Base-by-base conservation (phyloP, 2,113 vertebrate species). In the Marmota monax region DNA sequence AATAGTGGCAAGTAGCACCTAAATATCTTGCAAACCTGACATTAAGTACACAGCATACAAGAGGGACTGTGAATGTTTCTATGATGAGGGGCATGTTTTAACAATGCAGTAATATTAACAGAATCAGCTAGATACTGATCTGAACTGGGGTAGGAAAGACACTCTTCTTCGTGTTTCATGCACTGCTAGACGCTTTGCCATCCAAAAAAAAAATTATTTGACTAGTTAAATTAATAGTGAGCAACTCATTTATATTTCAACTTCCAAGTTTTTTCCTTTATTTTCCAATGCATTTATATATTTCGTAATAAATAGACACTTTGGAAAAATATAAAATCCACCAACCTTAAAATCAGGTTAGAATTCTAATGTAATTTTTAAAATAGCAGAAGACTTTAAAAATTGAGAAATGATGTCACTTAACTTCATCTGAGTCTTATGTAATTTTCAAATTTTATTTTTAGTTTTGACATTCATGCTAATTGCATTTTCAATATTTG, bases 361-460 rank as follows among this genome's bases (percentile, higher is more conserved):
- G 32, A 48, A 61, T 53, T 65, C 22, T 74, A 80, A 76, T 13
- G 14, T 51, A 29, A 91, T 83, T 92, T 94, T 80, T 92, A 34
- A 86, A 94, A 65, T 32, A 89, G 17, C 2, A 82, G 5, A 58
- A 72, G 18, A 80, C 9, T 84, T 95, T 76, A 65, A 84, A 89
- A 96, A 48, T 29, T 82, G n/a, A 96, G 34, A 84, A 69, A 86
- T 53, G 10, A 3, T 70, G 3, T 23, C 53, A 2, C 67, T 95
- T 76, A 70, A 95, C 92, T 90, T 89, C 16, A 79, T 39, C 58
- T 34, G 23, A 92, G 32, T 12, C 34, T 92, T 91, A 34, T 29
- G 12, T 51, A n/a, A n/a, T 78, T 80, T 89, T 80, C 29, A 82
- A 94, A 94, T 22, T 90, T 90, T 53, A 37, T 73, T 90, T 95